Conservation (phyloP, 23 tunicate genomes). For the Styela plicata region DNA sequence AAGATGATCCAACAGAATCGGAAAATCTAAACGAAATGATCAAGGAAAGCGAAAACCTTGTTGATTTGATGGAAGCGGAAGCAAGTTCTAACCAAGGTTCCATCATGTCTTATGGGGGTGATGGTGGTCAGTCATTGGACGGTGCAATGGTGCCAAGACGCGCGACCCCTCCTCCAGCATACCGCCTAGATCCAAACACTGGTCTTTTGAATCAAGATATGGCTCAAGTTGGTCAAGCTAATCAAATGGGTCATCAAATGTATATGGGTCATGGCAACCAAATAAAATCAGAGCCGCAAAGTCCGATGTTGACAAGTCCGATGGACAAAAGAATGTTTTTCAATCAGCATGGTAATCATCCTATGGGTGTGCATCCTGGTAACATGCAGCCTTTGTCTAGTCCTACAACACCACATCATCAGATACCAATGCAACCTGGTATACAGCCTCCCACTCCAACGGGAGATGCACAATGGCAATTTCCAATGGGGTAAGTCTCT, state of each 20-base stretch:
- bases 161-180: conserved; percentile 82
- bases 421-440: conserved; percentile 21
- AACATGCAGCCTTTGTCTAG: conserved; percentile 9
- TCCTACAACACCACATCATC: conserved; percentile 22
- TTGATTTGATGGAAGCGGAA: conserved; percentile 18
- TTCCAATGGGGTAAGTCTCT: conserved; percentile 23
- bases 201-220: conserved; percentile 1
- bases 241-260: conserved; percentile 6
- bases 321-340: conserved; percentile 29
- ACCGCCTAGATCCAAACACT: conserved; percentile 32
- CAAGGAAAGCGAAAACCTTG: conserved; percentile 27
- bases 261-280: conserved; percentile 2
- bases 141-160: conserved; percentile 15
- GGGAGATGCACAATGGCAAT: conserved; percentile 29
- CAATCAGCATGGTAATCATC: conserved; percentile 1
- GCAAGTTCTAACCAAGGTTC: conserved; percentile 17
- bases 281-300: conserved; percentile 25
- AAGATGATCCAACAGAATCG: background rate
- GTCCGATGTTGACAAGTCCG: conserved; percentile 28
- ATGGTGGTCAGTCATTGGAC: conserved; percentile 4
- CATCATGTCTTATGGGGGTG: conserved; percentile 1
- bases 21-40: conserved; percentile 18
- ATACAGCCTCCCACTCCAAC: conserved; percentile 20
- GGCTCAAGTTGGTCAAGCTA: background rate
- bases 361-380: background rate